Percentiles rank a stretch among this genome's conserved stretches.
phyloP scores from a whole-genome alignment of 2,888 invertebrate species.

The Amphipoea oculea region DNA sequence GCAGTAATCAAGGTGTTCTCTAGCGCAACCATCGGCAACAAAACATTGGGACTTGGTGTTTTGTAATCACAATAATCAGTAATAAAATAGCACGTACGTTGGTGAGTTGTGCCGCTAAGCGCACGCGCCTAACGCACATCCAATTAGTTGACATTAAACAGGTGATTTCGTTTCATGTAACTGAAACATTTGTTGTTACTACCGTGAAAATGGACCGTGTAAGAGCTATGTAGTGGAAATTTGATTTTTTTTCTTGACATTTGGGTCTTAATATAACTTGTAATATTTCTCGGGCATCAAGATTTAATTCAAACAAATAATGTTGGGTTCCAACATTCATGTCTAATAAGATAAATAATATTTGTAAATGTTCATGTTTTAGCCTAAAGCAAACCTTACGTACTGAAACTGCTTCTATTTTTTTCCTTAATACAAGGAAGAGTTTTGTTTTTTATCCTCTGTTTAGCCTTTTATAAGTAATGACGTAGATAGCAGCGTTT shows the following conservation, averaged over 20 bases:
- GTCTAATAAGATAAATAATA: not conserved
- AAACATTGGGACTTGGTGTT: conserved; percentile 73
- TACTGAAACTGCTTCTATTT: not conserved
- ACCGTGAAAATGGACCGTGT: conserved; percentile 26
- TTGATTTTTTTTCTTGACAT: not conserved
- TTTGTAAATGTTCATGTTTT: not conserved
- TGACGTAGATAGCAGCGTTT: not conserved
- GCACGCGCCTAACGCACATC: conserved; percentile 34
- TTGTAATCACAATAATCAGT: conserved; percentile 73
- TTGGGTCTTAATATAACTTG: not conserved
- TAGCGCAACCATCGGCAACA: conserved; percentile 42
- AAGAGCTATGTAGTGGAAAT: not conserved
- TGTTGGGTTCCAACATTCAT: too few relatives aligned
- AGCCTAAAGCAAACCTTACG: not conserved
- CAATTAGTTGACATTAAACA: conserved; percentile 50
- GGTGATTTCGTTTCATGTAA: conserved; percentile 34
- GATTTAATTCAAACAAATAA: too few relatives aligned
- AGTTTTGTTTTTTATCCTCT: not conserved
- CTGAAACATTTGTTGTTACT: conserved; percentile 19
- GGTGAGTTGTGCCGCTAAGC: not conserved
- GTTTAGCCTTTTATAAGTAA: too few relatives aligned
- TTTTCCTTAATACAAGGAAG: conserved; percentile 1
- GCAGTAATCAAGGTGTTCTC: conserved; percentile 43
- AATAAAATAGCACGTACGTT: conserved; percentile 59
- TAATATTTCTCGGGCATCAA: not conserved